These are phyloP conservation scores for Limonius californicus DNA, from an alignment of 1,140 invertebrate genomes.

Conservation along the genomic window DNA sequence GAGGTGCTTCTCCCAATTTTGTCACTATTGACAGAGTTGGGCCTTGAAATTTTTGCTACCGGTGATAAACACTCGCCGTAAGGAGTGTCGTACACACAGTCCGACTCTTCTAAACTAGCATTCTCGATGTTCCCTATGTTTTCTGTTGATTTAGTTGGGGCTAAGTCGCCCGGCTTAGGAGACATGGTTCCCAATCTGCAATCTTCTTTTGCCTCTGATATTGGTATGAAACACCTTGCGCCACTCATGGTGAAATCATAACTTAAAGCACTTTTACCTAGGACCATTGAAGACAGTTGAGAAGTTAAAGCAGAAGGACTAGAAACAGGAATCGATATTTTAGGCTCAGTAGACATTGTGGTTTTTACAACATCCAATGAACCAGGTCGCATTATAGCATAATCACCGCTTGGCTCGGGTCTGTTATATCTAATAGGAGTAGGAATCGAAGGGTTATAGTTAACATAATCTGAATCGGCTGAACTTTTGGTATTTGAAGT, in stretches of 20 bases:
- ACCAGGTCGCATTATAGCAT: slow-evolving; percentile 44
- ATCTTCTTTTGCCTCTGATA: slow-evolving; percentile 16
- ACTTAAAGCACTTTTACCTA: background rate
- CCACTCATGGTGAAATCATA: slow-evolving; percentile 2
- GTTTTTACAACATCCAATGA: background rate
- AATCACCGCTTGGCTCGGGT: slow-evolving; percentile 36
- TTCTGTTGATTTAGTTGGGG: slow-evolving; percentile 4
- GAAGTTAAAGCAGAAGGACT: slow-evolving; percentile 20
- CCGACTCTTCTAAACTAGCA: background rate
- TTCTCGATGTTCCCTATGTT: background rate
- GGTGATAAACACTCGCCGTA: slow-evolving; percentile 39
- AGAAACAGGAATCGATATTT: slow-evolving; percentile 5
- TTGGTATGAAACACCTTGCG: slow-evolving; percentile 22
- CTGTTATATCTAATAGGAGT: background rate
- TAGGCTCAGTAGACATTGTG: background rate
- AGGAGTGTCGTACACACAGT: background rate
- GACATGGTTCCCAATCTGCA: slow-evolving; percentile 5
- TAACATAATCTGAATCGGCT: slow-evolving; percentile 39
- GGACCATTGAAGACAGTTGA: slow-evolving; percentile 12
- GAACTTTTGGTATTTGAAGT: background rate
- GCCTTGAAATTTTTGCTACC: slow-evolving; percentile 39
- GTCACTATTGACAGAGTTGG: slow-evolving; percentile 41
- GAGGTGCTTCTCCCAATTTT: slow-evolving; percentile 29
- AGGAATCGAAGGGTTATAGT: slow-evolving; percentile 34
- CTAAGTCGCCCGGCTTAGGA: slow-evolving; percentile 17